A percentile compares a stretch with the other conserved stretches of the same genome.
Conservation (phyloP, 2,113 vertebrate genomes). For the Pyrgilauda ruficollis region DNA sequence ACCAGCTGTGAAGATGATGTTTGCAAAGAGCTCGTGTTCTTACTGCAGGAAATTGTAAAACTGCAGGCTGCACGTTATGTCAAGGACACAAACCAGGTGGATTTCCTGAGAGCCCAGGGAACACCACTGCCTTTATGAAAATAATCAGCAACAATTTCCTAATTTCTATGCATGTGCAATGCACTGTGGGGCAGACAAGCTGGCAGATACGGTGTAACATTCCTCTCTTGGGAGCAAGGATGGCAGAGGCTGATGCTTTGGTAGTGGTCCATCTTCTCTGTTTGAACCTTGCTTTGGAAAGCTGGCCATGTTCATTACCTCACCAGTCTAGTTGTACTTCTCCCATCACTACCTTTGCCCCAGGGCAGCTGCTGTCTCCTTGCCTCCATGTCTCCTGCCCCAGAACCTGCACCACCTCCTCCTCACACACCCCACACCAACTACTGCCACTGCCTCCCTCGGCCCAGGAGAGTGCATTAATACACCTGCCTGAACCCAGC, state of each 20-base stretch:
- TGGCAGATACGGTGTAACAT: neutral
- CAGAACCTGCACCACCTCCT: slow-evolving; percentile 31
- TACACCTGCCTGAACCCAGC: neutral
- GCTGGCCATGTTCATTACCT: neutral
- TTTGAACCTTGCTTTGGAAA: neutral
- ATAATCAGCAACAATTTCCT: neutral
- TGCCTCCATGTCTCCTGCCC: neutral
- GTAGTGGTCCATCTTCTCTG: neutral
- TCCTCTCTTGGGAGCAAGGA: neutral
- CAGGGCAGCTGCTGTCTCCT: neutral
- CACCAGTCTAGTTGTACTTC: neutral
- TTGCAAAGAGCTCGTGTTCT: neutral
- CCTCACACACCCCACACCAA: neutral
- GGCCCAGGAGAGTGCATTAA: neutral
- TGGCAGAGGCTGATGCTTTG: neutral
- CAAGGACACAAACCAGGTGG: neutral
- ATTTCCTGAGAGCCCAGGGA: neutral
- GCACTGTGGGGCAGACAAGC: neutral
- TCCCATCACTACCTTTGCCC: neutral
- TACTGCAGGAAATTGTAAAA: neutral
- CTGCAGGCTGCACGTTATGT: neutral
- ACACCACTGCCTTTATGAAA: neutral
- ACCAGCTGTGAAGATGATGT: neutral
- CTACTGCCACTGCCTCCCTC: neutral
- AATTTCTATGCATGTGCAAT: neutral